A percentile compares a stretch with the other conserved stretches of the same genome.
Evolutionary conservation across 2,888 invertebrate genomes (phyloP).

Genomic region (Tortrix viridana): DNA sequence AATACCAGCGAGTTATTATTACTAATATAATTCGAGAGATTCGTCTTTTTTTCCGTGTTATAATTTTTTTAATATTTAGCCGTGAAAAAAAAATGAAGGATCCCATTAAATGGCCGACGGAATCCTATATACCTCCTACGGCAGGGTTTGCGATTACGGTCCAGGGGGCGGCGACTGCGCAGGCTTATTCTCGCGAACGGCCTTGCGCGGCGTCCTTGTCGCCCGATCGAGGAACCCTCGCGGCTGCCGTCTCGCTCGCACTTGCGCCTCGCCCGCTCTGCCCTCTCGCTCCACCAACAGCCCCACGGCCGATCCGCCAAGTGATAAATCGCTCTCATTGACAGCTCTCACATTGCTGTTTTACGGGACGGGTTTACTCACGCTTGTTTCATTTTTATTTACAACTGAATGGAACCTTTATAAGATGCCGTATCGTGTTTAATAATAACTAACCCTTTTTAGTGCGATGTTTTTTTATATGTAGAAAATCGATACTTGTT

Average conservation of each 20-base stretch:
- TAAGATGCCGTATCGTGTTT: slow-evolving; percentile 59
- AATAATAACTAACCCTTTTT: slow-evolving; percentile 67
- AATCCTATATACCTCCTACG: not conserved
- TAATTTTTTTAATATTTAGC: too few species aligned
- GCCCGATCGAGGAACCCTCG: slow-evolving; percentile 58
- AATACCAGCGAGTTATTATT: too few species aligned
- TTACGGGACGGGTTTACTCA: slow-evolving; percentile 60
- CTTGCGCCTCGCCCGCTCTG: slow-evolving; percentile 44
- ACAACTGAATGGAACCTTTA: slow-evolving; percentile 65
- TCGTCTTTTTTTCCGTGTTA: too few species aligned
- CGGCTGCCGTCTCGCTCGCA: slow-evolving; percentile 54
- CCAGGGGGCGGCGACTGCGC: slow-evolving; percentile 47
- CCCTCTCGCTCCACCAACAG: slow-evolving; percentile 53
- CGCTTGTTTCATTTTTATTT: slow-evolving; percentile 68
- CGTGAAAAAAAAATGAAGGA: not conserved
- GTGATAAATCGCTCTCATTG: slow-evolving; percentile 73
- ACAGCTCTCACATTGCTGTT: slow-evolving; percentile 66
- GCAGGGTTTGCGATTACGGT: slow-evolving; percentile 23
- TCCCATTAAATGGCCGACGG: slow-evolving; percentile 6
- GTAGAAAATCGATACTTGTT: slow-evolving; percentile 41
- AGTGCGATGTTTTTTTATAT: slow-evolving; percentile 53
- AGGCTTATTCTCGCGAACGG: slow-evolving; percentile 64
- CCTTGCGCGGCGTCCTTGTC: slow-evolving; percentile 79
- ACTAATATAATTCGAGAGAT: too few species aligned
- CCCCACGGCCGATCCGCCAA: slow-evolving; percentile 62